These are phyloP conservation scores for Odontamblyopus rebecca DNA, from an alignment of 2,797 vertebrate species.

Conservation along the genomic window DNA sequence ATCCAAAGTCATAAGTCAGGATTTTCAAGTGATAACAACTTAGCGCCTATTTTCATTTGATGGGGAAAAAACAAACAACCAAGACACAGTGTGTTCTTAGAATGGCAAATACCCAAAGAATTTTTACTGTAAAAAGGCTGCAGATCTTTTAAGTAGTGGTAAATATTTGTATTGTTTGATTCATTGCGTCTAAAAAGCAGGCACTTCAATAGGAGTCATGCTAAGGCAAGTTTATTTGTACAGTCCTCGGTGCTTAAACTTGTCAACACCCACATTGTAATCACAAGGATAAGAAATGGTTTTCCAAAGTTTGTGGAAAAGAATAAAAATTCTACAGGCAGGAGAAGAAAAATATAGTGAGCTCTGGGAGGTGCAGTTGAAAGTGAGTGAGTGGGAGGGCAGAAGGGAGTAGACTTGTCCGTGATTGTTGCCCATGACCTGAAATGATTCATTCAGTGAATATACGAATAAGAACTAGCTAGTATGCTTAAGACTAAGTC, in stretches of 20 bases:
- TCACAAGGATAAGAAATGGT: slow-evolving; percentile 39
- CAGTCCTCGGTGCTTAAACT: slow-evolving; percentile 14
- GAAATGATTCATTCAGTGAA: background rate
- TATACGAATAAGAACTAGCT: background rate
- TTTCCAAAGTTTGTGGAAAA: slow-evolving; percentile 19
- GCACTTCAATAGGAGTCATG: slow-evolving; percentile 16
- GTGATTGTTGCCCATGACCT: background rate
- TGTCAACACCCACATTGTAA: slow-evolving; percentile 35
- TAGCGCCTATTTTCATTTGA: no score
- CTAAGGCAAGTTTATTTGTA: slow-evolving; percentile 40
- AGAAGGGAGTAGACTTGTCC: background rate
- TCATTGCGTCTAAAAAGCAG: background rate
- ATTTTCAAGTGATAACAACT: no score
- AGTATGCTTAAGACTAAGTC: no score
- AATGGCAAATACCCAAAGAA: background rate
- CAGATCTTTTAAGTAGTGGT: background rate
- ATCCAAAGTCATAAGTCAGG: background rate
- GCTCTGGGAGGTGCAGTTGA: slow-evolving; percentile 9
- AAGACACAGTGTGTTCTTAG: background rate
- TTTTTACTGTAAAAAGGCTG: background rate
- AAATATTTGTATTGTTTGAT: background rate
- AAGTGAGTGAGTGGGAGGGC: slow-evolving; percentile 13
- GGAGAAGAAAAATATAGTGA: slow-evolving; percentile 31
- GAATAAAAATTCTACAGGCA: background rate
- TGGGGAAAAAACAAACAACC: no score